Evolutionary conservation across 2,888 invertebrate species (phyloP), one percentile per base, ranked within the genome.

Genomic region (Cancer borealis): DNA sequence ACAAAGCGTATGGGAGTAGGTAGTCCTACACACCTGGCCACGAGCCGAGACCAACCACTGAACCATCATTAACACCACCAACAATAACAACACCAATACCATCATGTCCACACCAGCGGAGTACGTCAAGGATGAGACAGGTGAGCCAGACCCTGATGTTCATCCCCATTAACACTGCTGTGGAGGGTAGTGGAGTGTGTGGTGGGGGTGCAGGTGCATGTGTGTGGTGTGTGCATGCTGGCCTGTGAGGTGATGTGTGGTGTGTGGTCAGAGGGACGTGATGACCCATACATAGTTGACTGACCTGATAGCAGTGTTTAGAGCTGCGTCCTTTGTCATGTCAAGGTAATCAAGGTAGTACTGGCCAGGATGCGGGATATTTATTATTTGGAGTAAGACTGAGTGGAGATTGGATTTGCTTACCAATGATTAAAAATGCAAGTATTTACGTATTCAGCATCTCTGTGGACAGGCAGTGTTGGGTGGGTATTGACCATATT

Each of bases 111-210:
- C 73, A 73, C 90, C 79, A 39, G 91, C 93, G 0, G 94, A 94
- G 79, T 94, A 94, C 92, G 92, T 94, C 66, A 94, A 94, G 94
- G 94, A 94, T 79, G 94, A 94, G 49, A 54, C 94, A 45, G 94
- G 94, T 88, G 92, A 94, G 94, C 14, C 14, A 17, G 17, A 39
- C 39, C 39, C 39, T 39, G 39, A 1, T 39, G 39, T 39, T 39
- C n/a, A n/a, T 47, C 46, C 17, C 6, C 39, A 26, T 26, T 26
- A 5, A 30, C 87, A 14, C 87, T 26, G 10, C 45, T 30, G 14
- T 3, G 10, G 12, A 17, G 21, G 46, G 45, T 21, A 21, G 45
- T 8, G 88, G 88, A 21, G 88, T 45, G 88, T 12, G 88, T 84
- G 39, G 46, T 39, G 88, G 21, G 88, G 3, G 39, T 39, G 46